Conservation (phyloP, 2,888 invertebrate genomes). For the Caenorhabditis parvicauda region DNA sequence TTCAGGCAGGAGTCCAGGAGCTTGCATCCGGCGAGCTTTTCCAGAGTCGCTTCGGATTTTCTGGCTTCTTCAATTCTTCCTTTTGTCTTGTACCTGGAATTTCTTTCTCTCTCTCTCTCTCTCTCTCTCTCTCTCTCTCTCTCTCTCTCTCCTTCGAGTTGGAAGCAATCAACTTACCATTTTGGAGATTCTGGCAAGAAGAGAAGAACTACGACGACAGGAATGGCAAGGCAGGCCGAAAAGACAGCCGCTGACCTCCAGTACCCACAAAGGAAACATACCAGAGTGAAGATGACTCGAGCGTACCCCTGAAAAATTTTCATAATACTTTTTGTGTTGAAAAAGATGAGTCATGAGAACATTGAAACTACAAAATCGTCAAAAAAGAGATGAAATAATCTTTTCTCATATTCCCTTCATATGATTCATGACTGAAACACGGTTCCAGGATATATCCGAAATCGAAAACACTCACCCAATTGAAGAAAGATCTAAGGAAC, state of each 20-base stretch:
- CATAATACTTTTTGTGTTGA: neutral
- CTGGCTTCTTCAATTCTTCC: constrained; percentile 19
- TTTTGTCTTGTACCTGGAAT: constrained; percentile 19
- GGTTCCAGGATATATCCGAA: neutral
- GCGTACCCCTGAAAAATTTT: constrained; percentile 40
- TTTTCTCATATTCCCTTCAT: neutral
- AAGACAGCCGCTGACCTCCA: constrained; percentile 35
- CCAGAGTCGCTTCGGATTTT: constrained; percentile 15
- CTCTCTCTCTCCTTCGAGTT: too few species aligned
- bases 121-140: neutral
- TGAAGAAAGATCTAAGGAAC: constrained; percentile 39
- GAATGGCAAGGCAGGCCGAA: constrained; percentile 26
- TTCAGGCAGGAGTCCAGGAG: neutral
- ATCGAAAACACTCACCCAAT: constrained; percentile 27
- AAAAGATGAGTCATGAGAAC: neutral
- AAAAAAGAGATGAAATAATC: too few species aligned
- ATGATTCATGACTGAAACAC: neutral
- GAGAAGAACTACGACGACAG: constrained; percentile 21
- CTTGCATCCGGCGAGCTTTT: neutral
- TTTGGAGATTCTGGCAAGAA: constrained; percentile 39
- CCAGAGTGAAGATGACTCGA: constrained; percentile 38
- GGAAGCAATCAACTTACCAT: constrained; percentile 22
- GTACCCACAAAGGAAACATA: constrained; percentile 30
- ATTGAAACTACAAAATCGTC: too few species aligned
- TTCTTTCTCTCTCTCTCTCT: neutral